Percentiles rank a stretch among this genome's conserved stretches.
These are phyloP conservation scores for Troides helena DNA, from an alignment of 2,888 invertebrate genomes.

Conservation along the genomic window DNA sequence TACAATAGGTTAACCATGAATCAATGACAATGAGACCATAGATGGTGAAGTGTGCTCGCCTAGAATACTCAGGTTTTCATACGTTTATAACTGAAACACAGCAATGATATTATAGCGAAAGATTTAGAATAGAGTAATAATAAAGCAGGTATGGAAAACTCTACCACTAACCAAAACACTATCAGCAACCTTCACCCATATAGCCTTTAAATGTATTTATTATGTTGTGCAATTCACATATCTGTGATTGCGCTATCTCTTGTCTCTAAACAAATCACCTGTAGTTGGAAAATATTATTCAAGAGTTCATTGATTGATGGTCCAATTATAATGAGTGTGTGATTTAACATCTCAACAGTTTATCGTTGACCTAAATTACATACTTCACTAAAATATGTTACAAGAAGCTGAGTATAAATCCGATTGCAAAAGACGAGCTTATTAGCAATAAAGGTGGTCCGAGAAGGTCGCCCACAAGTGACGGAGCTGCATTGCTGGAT, in stretches of 20 bases:
- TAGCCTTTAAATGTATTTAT: background rate
- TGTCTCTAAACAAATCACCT: background rate
- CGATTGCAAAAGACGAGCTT: slow-evolving; percentile 68
- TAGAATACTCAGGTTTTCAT: no score
- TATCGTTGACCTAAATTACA: slow-evolving; percentile 25
- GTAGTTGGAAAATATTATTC: background rate
- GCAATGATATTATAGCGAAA: no score
- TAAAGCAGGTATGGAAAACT: no score
- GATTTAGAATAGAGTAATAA: no score
- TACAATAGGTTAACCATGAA: no score
- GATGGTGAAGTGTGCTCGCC: no score
- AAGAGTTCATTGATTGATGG: background rate
- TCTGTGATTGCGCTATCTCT: background rate
- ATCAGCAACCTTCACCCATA: background rate
- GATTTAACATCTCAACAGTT: background rate
- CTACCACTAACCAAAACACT: background rate
- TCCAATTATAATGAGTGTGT: background rate
- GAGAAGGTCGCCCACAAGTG: slow-evolving; percentile 70
- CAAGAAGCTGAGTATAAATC: slow-evolving; percentile 57
- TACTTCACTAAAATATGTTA: slow-evolving; percentile 46
- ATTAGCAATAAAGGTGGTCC: slow-evolving; percentile 72
- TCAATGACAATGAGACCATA: no score
- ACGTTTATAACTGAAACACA: no score
- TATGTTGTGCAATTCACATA: background rate
- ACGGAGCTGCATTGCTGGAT: slow-evolving; percentile 49